Conservation (phyloP, 2,113 vertebrate species). For the Catharus fuscescens region DNA sequence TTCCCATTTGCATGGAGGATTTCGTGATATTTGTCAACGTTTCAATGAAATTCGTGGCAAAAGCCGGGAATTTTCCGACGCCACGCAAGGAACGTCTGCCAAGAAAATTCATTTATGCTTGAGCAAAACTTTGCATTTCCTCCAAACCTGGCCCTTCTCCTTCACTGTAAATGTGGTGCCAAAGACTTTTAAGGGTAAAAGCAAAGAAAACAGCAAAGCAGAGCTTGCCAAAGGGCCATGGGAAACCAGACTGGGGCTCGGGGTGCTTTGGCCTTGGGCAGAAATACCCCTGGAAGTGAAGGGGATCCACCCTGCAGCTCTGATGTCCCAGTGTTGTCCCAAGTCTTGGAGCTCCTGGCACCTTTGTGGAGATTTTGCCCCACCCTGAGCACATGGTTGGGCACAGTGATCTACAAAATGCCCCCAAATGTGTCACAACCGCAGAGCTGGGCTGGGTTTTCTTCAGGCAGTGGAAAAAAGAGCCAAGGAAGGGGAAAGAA, state of each 20-base stretch:
- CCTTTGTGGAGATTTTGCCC: background rate
- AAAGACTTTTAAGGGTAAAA: background rate
- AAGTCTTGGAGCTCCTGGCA: background rate
- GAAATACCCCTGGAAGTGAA: background rate
- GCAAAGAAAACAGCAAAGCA: background rate
- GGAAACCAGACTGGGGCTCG: rapidly evolving
- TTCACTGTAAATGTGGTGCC: background rate
- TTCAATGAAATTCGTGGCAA: background rate
- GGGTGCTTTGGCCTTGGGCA: background rate
- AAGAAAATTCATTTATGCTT: background rate
- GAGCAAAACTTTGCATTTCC: background rate
- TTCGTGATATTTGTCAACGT: background rate
- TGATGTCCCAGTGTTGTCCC: background rate
- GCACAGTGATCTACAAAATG: rapidly evolving
- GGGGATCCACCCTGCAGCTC: background rate
- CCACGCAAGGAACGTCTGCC: background rate
- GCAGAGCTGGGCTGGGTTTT: background rate
- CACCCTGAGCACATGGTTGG: rapidly evolving
- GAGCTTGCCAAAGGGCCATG: background rate
- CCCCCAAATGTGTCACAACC: background rate
- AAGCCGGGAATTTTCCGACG: background rate
- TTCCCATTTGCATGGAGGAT: background rate
- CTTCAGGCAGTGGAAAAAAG: background rate
- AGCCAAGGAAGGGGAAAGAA: background rate
- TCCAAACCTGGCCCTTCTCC: background rate